Conservation (phyloP, 2,113 vertebrate species). For the Elephantulus edwardii region DNA sequence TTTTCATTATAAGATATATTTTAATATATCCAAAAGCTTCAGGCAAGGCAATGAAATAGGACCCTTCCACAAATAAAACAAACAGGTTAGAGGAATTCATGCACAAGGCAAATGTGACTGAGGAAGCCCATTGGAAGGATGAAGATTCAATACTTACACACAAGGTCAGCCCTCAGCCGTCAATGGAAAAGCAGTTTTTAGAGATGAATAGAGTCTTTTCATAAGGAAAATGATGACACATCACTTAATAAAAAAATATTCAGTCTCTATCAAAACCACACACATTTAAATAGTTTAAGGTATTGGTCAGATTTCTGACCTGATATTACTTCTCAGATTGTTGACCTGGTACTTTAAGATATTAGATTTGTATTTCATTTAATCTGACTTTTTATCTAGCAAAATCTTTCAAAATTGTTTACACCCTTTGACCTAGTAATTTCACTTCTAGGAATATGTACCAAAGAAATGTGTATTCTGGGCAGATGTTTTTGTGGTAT, state of each 20-base stretch:
- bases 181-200: background rate
- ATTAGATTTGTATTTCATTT: background rate
- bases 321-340: too few species aligned
- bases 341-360: background rate
- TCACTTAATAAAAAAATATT: background rate
- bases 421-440: conserved; percentile 8
- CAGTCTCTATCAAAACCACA: background rate
- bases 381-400: background rate
- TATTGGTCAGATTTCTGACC: too few species aligned
- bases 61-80: background rate
- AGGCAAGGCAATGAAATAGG: background rate
- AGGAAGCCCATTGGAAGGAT: background rate
- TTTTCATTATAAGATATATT: background rate
- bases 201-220: too few species aligned
- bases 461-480: background rate
- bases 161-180: background rate
- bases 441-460: conserved; percentile 15
- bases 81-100: background rate
- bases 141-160: background rate
- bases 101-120: background rate
- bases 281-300: conserved; percentile 1
- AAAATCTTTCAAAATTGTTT: background rate
- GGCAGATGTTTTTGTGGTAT: background rate
- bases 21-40: background rate
- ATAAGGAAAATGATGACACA: background rate